phyloP scores from a whole-genome alignment of 2,113 vertebrate genomes.

The Lutjanus erythropterus region DNA sequence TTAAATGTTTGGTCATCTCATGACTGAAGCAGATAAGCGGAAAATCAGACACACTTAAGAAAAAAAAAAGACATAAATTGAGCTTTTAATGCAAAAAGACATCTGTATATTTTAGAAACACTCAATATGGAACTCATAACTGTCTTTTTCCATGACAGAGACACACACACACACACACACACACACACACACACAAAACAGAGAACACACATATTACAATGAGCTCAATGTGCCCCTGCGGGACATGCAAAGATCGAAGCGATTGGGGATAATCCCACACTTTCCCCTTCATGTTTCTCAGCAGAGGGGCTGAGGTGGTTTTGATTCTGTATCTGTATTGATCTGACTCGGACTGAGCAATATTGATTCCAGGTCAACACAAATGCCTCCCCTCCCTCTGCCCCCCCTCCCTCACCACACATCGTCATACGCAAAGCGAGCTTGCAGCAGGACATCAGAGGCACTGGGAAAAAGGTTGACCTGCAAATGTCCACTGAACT shows the following conservation, averaged over 20 bases:
- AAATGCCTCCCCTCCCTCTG: not conserved
- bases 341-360: conserved; percentile 49
- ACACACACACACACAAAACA: not conserved
- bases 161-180: not conserved
- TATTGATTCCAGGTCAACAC: conserved; percentile 55
- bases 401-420: not conserved
- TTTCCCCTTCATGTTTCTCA: conserved; percentile 44
- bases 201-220: not conserved
- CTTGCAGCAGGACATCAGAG: conserved; percentile 58
- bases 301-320: conserved; percentile 21
- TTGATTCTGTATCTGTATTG: conserved; percentile 24
- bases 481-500: conserved; percentile 45
- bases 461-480: conserved; percentile 18
- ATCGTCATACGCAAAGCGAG: conserved; percentile 16
- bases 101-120: not conserved
- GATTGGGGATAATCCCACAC: conserved; percentile 38
- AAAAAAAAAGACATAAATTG: not conserved
- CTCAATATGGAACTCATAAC: not conserved
- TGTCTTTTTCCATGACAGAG: not conserved
- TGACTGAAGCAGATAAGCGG: conserved; percentile 2
- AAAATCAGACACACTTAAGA: not conserved
- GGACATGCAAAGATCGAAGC: not conserved
- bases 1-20: not conserved
- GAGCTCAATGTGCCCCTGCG: not conserved
- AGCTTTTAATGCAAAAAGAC: not conserved